phyloP scores from a whole-genome alignment of 2,888 invertebrate genomes.

The Pasiphila rectangulata region DNA sequence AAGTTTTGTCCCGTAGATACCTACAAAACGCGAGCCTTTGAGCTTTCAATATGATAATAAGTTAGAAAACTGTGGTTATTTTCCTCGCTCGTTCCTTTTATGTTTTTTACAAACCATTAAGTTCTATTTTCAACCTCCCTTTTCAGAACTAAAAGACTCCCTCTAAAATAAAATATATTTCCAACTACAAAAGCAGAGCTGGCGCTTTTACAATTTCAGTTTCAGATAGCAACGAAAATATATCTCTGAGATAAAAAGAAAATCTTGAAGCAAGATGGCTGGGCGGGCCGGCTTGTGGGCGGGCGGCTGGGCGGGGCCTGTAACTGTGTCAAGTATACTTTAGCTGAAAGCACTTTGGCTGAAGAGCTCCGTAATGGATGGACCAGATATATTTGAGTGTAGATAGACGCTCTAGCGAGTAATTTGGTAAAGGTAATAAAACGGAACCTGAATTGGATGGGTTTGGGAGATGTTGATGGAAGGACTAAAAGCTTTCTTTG shows the following conservation, averaged over 20 bases:
- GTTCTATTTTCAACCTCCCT: not conserved
- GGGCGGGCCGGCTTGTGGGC: conserved; percentile 47
- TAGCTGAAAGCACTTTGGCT: conserved; percentile 45
- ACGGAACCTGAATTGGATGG: conserved; percentile 21
- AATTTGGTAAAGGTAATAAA: conserved; percentile 32
- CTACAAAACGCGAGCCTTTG: too few relatives aligned
- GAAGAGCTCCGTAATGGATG: conserved; percentile 44
- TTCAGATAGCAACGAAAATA: conserved; percentile 46
- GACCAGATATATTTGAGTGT: conserved; percentile 29
- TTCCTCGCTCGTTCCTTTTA: not conserved
- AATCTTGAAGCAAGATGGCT: conserved; percentile 33
- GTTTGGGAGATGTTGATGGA: conserved; percentile 12
- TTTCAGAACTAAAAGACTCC: not conserved
- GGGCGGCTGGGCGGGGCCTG: conserved; percentile 52
- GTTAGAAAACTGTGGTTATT: too few relatives aligned
- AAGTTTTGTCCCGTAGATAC: too few relatives aligned
- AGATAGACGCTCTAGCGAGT: conserved; percentile 22
- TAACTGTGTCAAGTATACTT: conserved; percentile 63
- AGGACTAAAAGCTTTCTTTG: not conserved
- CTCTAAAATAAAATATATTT: conserved; percentile 17
- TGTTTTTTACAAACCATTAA: not conserved
- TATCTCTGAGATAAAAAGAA: conserved; percentile 41
- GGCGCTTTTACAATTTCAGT: conserved; percentile 34
- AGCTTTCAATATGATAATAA: too few relatives aligned
- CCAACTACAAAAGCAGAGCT: conserved; percentile 13